Evolutionary conservation across 2,797 vertebrate species (phyloP).

Genomic region (Gastrophryne carolinensis): DNA sequence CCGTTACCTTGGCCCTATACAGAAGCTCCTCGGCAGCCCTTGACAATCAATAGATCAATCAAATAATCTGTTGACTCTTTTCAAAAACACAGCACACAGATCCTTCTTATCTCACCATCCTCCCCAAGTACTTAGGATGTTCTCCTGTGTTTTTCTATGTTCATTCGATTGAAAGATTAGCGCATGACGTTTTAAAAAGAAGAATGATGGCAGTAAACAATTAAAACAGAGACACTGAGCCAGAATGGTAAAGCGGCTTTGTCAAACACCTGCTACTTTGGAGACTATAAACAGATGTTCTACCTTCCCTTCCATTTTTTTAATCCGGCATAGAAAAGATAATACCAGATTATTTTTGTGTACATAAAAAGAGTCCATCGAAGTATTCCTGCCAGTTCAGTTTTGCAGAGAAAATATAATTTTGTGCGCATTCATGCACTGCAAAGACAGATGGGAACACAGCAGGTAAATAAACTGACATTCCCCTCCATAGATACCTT

Average conservation of each 20-base stretch:
- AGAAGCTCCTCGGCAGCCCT: too few relatives aligned
- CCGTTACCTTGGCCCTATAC: too few relatives aligned
- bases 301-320: conserved; percentile 35
- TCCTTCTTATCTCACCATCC: too few relatives aligned
- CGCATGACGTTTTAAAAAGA: too few relatives aligned
- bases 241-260: conserved; percentile 54
- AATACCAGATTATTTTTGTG: conserved; percentile 60
- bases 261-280: conserved; percentile 61
- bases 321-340: conserved; percentile 60
- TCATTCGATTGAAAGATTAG: too few relatives aligned
- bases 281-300: conserved; percentile 62
- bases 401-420: conserved; percentile 71
- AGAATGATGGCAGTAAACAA: conserved; percentile 54
- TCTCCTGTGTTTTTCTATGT: too few relatives aligned
- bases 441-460: conserved; percentile 72
- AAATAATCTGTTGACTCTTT: too few relatives aligned
- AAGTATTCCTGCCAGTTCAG: conserved; percentile 70
- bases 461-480: conserved; percentile 77
- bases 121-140: too few relatives aligned
- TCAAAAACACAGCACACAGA: too few relatives aligned
- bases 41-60: too few relatives aligned
- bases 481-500: conserved; percentile 69
- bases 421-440: conserved; percentile 63
- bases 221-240: conserved; percentile 53
- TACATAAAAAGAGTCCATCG: conserved; percentile 58